A percentile compares a stretch with the other conserved stretches of the same genome.
Conservation (phyloP, 1,140 invertebrate species). For the Bombus ignitus region DNA sequence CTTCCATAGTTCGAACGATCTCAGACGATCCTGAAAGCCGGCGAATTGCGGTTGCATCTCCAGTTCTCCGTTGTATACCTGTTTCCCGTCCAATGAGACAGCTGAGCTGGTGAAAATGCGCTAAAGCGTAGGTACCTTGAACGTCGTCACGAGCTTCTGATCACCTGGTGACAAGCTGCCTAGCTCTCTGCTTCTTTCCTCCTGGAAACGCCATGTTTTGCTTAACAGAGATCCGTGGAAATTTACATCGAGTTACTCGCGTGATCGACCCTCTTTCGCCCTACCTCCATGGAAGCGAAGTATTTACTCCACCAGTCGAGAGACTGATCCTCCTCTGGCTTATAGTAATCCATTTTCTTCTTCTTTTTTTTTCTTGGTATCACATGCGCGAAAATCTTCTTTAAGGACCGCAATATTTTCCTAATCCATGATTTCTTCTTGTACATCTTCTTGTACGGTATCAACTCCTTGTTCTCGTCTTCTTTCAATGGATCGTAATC, state of each 20-base stretch:
- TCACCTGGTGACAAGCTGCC: conserved; percentile 36
- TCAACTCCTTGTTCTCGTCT: conserved; percentile 71
- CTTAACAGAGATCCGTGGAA: conserved; percentile 6
- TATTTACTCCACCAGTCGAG: conserved; percentile 93
- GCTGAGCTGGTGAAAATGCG: conserved; percentile 45
- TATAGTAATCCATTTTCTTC: conserved; percentile 43
- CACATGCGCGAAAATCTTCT: conserved; percentile 40
- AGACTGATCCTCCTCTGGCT: conserved; percentile 79
- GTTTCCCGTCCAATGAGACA: conserved; percentile 63
- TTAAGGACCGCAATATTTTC: conserved; percentile 52
- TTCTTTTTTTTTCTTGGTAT: not conserved
- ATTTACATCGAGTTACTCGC: conserved; percentile 24
- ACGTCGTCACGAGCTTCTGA: conserved; percentile 69
- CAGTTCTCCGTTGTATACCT: conserved; percentile 90
- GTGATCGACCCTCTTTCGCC: not conserved
- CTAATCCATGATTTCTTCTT: conserved; percentile 44
- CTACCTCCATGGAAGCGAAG: conserved; percentile 85
- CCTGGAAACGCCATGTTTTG: conserved; percentile 61
- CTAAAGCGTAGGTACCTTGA: conserved; percentile 73
- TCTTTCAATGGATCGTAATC: conserved; percentile 70
- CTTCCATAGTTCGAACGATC: conserved; percentile 88
- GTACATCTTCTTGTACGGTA: conserved; percentile 69
- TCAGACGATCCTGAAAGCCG: conserved; percentile 90
- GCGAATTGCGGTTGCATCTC: conserved; percentile 90
- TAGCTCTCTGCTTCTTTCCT: conserved; percentile 67